Conservation (phyloP, 2,797 vertebrate species). For the Botia almorhae region DNA sequence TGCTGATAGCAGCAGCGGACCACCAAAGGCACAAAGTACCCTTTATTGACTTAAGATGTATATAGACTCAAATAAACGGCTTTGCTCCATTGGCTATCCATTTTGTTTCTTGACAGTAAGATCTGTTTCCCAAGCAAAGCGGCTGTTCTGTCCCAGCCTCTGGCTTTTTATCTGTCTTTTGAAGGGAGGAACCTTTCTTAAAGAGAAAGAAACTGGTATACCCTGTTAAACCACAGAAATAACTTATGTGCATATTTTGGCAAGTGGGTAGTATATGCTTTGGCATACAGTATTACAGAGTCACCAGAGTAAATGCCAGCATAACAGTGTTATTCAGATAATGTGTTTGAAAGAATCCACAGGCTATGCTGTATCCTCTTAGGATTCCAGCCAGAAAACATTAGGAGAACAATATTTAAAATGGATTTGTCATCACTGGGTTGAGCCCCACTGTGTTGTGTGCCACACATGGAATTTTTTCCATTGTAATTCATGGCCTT, state of each 20-base stretch:
- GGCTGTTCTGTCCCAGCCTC: slow-evolving; percentile 15
- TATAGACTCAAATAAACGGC: slow-evolving; percentile 73
- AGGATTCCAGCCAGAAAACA: background rate
- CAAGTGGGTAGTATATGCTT: background rate
- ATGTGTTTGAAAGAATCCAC: background rate
- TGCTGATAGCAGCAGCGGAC: slow-evolving; percentile 76
- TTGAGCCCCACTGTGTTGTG: slow-evolving; percentile 11
- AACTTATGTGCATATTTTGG: slow-evolving; percentile 9
- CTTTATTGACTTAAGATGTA: slow-evolving; percentile 73
- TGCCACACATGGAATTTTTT: slow-evolving; percentile 40
- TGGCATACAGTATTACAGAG: background rate
- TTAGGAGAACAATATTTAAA: slow-evolving; percentile 21
- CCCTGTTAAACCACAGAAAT: background rate
- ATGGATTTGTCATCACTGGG: slow-evolving; percentile 13
- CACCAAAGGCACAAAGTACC: slow-evolving; percentile 78
- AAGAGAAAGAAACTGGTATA: background rate
- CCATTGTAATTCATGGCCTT: slow-evolving; percentile 25
- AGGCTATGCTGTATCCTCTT: background rate
- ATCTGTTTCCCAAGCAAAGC: slow-evolving; percentile 32
- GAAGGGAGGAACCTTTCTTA: slow-evolving; percentile 9
- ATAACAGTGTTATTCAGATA: background rate
- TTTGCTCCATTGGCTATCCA: slow-evolving; percentile 66
- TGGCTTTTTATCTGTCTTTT: slow-evolving; percentile 35
- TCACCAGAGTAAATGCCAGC: slow-evolving; percentile 1
- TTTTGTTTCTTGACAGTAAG: slow-evolving; percentile 63